Percentiles rank a stretch among this genome's conserved stretches.
phyloP scores from a whole-genome alignment of 2,113 vertebrate genomes.

The Lophochroa leadbeateri region DNA sequence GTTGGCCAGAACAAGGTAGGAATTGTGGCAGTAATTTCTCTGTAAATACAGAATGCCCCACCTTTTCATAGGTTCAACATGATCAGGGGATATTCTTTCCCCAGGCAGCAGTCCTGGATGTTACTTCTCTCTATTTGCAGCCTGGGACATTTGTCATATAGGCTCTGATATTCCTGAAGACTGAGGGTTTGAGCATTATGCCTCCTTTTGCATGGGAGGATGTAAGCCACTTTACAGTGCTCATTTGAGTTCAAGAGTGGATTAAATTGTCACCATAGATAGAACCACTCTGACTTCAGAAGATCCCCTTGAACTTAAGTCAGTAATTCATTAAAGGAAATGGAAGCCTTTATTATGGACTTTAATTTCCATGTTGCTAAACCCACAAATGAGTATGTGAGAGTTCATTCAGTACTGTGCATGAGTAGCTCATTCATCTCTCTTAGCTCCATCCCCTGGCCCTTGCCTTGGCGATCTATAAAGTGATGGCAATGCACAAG shows the following conservation, averaged over 20 bases:
- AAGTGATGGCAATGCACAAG: neutral
- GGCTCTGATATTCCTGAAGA: neutral
- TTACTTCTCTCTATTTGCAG: neutral
- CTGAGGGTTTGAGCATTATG: neutral
- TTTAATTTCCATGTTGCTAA: conserved; percentile 17
- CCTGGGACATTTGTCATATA: neutral
- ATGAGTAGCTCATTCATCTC: neutral
- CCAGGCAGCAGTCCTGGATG: neutral
- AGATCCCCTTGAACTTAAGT: neutral
- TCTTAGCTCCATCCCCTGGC: neutral
- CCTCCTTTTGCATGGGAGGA: neutral
- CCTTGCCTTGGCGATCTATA: conserved; percentile 18
- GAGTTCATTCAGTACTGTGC: neutral
- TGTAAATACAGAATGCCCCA: neutral
- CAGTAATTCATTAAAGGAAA: conserved; percentile 47
- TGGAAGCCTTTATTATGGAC: conserved; percentile 23
- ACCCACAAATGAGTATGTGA: neutral
- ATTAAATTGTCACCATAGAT: neutral
- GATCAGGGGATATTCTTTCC: neutral
- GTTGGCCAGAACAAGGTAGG: neutral
- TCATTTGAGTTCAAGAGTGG: neutral
- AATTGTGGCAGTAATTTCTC: neutral
- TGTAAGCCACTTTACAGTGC: neutral
- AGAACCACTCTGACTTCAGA: neutral
- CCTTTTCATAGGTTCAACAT: neutral